A percentile compares a stretch with the other conserved stretches of the same genome.
Evolutionary conservation across 2,113 vertebrate species (phyloP).

Genomic region (Phyllopteryx taeniolatus): DNA sequence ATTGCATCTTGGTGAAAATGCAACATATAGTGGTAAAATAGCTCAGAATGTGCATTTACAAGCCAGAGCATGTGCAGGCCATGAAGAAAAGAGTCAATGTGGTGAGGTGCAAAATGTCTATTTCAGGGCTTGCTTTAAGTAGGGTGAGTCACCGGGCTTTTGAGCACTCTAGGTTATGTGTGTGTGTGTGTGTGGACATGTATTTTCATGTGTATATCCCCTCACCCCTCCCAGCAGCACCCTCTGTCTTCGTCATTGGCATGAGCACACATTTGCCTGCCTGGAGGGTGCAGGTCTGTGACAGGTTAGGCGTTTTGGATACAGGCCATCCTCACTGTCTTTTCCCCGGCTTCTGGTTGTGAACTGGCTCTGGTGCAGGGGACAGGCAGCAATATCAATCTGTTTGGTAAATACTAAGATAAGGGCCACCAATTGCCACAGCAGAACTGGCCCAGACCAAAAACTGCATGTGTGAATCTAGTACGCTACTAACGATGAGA

Average conservation of each 20-base stretch:
- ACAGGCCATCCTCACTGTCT: constrained; percentile 61
- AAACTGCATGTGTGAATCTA: constrained; percentile 44
- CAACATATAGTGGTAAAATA: constrained; percentile 44
- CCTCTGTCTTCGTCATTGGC: constrained; percentile 43
- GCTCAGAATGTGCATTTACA: constrained; percentile 55
- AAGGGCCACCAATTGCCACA: constrained; percentile 56
- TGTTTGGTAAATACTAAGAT: constrained; percentile 70
- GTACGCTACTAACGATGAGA: constrained; percentile 14
- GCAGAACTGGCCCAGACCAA: constrained; percentile 57
- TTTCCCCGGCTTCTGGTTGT: constrained; percentile 50
- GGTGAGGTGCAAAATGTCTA: constrained; percentile 69
- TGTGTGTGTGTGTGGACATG: constrained; percentile 32
- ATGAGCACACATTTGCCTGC: constrained; percentile 46
- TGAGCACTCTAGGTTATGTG: constrained; percentile 50
- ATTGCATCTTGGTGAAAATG: constrained; percentile 46
- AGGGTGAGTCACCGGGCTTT: constrained; percentile 68
- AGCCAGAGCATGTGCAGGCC: constrained; percentile 44
- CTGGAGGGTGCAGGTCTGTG: constrained; percentile 63
- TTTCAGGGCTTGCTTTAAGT: constrained; percentile 69
- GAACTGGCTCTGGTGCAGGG: constrained; percentile 46
- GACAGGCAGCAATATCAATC: constrained; percentile 67
- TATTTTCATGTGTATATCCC: constrained; percentile 42
- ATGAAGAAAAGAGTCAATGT: constrained; percentile 64
- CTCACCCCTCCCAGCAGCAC: constrained; percentile 12
- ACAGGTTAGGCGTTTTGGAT: constrained; percentile 69